phyloP scores from a whole-genome alignment of 2,888 invertebrate species.

The Agapetus fuscipes region DNA sequence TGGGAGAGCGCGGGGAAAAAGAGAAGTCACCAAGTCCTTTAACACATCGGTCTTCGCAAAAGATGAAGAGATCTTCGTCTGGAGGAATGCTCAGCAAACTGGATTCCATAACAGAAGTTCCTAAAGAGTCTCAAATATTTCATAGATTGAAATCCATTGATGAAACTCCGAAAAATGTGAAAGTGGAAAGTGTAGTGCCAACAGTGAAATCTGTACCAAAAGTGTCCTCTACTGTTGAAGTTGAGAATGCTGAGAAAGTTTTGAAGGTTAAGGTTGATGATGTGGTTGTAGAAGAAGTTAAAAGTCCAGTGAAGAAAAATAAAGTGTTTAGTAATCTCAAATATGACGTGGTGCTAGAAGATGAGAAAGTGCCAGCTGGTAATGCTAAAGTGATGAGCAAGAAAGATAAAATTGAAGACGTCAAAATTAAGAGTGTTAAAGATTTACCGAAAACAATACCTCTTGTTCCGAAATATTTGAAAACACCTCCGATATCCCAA shows the following conservation, averaged over 20 bases:
- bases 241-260: conserved; percentile 37
- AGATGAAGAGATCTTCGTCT: conserved; percentile 37
- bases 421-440: no score
- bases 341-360: conserved; percentile 18
- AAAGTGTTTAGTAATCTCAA: conserved; percentile 17
- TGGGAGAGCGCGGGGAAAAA: conserved; percentile 23
- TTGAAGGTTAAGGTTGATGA: conserved; percentile 48
- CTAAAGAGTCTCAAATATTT: conserved; percentile 27
- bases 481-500: no score
- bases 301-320: conserved; percentile 20
- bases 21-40: conserved; percentile 26
- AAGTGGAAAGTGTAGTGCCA: conserved; percentile 23
- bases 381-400: no score
- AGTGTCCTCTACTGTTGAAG: conserved; percentile 45
- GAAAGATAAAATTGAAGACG: no score
- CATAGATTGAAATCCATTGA: conserved; percentile 36
- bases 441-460: no score
- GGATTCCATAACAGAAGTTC: conserved; percentile 40
- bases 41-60: conserved; percentile 11
- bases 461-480: no score
- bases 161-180: conserved; percentile 33
- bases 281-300: conserved; percentile 50
- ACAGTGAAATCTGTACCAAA: conserved; percentile 40
- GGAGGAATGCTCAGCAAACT: conserved; percentile 36
- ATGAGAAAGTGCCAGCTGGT: no score